Percentiles rank a stretch among this genome's conserved stretches.
These are phyloP conservation scores for Anhinga anhinga DNA, from an alignment of 2,113 vertebrate species.

Conservation along the genomic window DNA sequence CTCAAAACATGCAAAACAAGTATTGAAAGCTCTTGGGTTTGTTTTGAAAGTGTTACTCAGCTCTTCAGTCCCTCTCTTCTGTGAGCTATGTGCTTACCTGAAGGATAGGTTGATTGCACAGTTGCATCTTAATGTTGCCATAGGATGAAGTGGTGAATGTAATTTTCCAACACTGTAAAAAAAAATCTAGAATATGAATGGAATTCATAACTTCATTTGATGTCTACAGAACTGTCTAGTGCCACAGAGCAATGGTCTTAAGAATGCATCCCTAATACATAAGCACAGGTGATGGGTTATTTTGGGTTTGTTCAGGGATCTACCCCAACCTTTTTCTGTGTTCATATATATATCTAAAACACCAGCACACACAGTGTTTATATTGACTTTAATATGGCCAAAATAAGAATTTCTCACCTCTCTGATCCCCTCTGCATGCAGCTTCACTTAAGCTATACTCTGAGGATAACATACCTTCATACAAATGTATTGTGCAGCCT, in stretches of 20 bases:
- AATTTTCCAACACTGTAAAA: neutral
- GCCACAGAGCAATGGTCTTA: neutral
- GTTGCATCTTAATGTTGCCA: neutral
- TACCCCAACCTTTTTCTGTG: neutral
- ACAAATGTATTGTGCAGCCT: neutral
- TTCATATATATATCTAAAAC: neutral
- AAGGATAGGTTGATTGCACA: neutral
- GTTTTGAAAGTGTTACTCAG: neutral
- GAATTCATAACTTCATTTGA: slow-evolving; percentile 36
- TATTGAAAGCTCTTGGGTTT: neutral
- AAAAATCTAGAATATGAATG: neutral
- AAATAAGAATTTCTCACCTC: neutral
- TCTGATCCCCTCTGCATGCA: neutral
- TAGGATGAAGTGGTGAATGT: neutral
- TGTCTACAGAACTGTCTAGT: neutral
- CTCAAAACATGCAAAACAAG: neutral
- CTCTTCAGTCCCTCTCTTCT: neutral
- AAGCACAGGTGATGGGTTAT: neutral
- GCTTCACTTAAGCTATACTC: neutral
- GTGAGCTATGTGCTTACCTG: neutral
- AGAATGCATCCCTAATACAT: neutral
- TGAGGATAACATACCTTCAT: neutral
- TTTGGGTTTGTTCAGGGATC: neutral
- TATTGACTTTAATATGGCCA: neutral
- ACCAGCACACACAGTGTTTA: neutral